Base-by-base conservation (phyloP, 2,888 invertebrate genomes). In the Cosmia pyralina region DNA sequence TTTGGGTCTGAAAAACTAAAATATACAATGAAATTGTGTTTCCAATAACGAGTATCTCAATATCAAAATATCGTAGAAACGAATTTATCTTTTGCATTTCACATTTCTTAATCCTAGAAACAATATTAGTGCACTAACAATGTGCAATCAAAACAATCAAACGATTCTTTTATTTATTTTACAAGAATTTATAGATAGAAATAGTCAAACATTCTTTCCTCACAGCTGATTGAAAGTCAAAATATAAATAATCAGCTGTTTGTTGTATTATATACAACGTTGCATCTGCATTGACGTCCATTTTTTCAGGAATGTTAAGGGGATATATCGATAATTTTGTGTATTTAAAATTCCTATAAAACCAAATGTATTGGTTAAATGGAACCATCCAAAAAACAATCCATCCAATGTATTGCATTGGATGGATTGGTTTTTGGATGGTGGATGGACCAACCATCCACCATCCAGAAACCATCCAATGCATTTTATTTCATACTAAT, bases 121-220 rank as follows among this genome's bases (percentile, higher is more conserved):
- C 19, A 60, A 75, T 68, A 60, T 75, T 67, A 55, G 60, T 55
- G 53, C 68, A 75, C 75, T 75, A 68, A 68, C 19, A 68, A 60
- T 75, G 50, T 58, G n/a, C 6, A 34, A 34, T 5, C 19, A 75
- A 75, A 75, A 75, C 55, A 75, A 44, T 68, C 53, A 10, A 8
- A 62, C 44, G 34, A 1, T 44, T 75, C 22, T 60, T 13, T 5
- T 75, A 60, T 75, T 75, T 75, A 60, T 67, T 50, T 60, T 22
- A 53, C 5, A 55, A 53, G 13, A 59, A 41, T 41, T 28, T 28
- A 4, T 28, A 53, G 53, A 60, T 10, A 46, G 46, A 74, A 58
- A n/a, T 0, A n/a, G 46, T 53, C 59, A 75, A 66, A 66, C 74
- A 74, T 59, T 58, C 3, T 11, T 15, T 13, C 17, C 46, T 59